Conservation (phyloP, 2,113 vertebrate species). For the Lanius ludovicianus region DNA sequence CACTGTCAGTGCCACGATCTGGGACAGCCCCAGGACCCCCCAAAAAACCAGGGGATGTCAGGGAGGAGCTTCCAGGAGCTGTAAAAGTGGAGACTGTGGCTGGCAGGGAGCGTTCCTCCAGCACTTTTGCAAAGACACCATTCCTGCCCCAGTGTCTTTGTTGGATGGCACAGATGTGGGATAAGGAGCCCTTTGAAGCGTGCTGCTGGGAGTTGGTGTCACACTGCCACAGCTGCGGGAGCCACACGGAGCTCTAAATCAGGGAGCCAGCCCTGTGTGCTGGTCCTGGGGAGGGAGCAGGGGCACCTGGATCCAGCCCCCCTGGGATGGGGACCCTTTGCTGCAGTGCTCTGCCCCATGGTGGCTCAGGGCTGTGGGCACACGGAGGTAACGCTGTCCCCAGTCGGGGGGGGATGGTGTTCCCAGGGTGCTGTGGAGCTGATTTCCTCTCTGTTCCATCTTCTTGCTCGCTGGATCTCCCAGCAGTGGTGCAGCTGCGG, state of each 20-base stretch:
- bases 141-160: background rate
- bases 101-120: fast-evolving
- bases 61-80: background rate
- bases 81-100: background rate
- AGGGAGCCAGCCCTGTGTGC: background rate
- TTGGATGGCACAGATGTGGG: background rate
- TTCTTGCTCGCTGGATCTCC: background rate
- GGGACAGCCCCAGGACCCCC: background rate
- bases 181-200: background rate
- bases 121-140: background rate
- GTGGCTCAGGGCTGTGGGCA: background rate
- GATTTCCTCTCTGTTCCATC: background rate
- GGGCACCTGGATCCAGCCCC: background rate
- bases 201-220: background rate
- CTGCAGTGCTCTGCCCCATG: background rate
- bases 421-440: background rate
- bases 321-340: background rate
- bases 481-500: background rate
- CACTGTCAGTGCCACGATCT: fast-evolving
- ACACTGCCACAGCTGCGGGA: background rate
- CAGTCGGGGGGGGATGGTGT: fast-evolving
- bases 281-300: background rate
- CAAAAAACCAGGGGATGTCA: fast-evolving
- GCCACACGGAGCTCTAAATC: background rate
- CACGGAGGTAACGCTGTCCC: background rate